Conservation (phyloP, 1,140 invertebrate species). For the Hyles vespertilio region DNA sequence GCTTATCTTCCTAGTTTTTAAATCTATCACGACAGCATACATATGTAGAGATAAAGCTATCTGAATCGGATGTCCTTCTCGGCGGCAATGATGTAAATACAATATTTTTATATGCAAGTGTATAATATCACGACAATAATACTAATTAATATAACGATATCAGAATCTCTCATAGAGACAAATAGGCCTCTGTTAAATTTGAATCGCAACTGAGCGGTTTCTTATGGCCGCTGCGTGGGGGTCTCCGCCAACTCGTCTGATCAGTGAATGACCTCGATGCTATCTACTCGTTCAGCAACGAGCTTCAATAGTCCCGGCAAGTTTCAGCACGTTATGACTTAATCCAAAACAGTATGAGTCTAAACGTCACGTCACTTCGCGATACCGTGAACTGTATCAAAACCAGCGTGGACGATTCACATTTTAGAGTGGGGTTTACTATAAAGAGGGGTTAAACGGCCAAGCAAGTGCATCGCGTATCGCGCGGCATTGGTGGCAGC, state of each 20-base stretch:
- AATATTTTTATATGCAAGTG: slow-evolving; percentile 25
- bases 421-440: slow-evolving; percentile 42
- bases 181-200: slow-evolving; percentile 1
- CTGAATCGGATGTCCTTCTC: slow-evolving; percentile 40
- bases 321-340: slow-evolving; percentile 42
- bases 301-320: slow-evolving; percentile 23
- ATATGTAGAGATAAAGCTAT: slow-evolving; percentile 37
- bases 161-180: slow-evolving; percentile 14
- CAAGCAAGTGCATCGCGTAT: slow-evolving; percentile 37
- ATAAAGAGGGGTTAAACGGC: slow-evolving; percentile 35
- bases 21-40: slow-evolving; percentile 24
- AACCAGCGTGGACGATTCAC: slow-evolving; percentile 33
- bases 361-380: slow-evolving; percentile 24
- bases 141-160: slow-evolving; percentile 34
- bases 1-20: slow-evolving; percentile 13
- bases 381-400: slow-evolving; percentile 11
- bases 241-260: slow-evolving; percentile 37
- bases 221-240: slow-evolving; percentile 9
- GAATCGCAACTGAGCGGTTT: slow-evolving; percentile 7
- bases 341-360: slow-evolving; percentile 16
- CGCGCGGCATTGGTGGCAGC: slow-evolving; percentile 29
- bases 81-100: slow-evolving; percentile 30
- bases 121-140: slow-evolving; percentile 10
- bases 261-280: slow-evolving; percentile 62
- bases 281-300: slow-evolving; percentile 31